Evolutionary conservation across 2,888 invertebrate genomes (phyloP).

Genomic region (Rhogogaster chlorosoma): DNA sequence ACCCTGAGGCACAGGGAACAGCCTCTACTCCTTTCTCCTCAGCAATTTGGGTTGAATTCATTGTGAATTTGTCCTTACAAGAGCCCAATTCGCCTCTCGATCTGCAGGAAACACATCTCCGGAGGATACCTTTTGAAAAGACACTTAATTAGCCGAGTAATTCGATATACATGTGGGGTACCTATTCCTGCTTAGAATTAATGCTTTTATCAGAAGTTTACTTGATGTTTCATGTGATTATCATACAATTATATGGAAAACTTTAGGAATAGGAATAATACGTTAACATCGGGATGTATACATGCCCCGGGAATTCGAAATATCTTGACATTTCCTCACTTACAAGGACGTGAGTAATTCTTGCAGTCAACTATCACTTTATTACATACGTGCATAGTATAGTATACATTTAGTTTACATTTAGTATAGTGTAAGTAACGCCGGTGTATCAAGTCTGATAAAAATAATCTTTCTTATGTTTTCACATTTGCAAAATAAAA

Average conservation of each 20-base stretch:
- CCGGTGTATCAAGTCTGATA: background rate
- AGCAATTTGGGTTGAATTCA: constrained; percentile 88
- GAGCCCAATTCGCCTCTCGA: constrained; percentile 93
- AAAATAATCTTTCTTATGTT: background rate
- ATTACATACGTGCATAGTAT: background rate
- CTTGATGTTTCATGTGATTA: background rate
- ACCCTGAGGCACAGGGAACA: constrained; percentile 92
- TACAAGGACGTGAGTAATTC: background rate
- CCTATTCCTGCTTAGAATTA: background rate
- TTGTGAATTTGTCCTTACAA: constrained; percentile 92
- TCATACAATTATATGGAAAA: background rate
- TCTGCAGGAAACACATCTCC: constrained; percentile 90
- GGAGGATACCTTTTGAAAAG: constrained; percentile 82
- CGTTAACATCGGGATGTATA: background rate
- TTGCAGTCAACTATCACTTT: background rate
- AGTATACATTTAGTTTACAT: too few relatives aligned
- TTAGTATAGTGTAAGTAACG: too few relatives aligned
- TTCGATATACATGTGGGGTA: background rate
- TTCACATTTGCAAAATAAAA: too few relatives aligned
- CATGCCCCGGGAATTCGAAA: background rate
- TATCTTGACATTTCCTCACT: background rate
- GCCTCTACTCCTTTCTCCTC: constrained; percentile 86
- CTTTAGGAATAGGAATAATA: background rate
- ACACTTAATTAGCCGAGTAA: background rate
- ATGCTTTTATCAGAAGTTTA: background rate